These are phyloP conservation scores for Motacilla alba DNA, from an alignment of 2,113 vertebrate genomes.

Conservation along the genomic window DNA sequence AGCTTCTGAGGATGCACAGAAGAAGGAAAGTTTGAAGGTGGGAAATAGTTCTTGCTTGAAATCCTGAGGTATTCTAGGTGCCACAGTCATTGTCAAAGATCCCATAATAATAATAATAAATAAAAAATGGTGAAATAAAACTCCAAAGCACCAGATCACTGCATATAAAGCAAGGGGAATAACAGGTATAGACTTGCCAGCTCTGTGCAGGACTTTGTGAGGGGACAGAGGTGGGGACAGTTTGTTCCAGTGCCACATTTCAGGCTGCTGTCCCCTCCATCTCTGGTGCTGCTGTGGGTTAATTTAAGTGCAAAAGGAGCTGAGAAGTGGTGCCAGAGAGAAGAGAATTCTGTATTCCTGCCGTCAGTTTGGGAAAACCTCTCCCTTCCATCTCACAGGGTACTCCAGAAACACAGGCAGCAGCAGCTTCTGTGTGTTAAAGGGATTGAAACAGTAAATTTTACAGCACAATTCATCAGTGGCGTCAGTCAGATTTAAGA, in stretches of 20 bases:
- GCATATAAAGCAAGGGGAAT: not conserved
- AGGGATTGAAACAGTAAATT: constrained; percentile 44
- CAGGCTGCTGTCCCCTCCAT: not conserved
- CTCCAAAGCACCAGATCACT: not conserved
- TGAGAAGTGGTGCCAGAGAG: not conserved
- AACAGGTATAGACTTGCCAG: not conserved
- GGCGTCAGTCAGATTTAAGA: constrained; percentile 62
- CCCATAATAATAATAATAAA: not conserved
- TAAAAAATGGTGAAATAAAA: not conserved
- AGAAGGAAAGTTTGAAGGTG: not conserved
- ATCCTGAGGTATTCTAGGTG: not conserved
- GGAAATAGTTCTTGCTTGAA: not conserved
- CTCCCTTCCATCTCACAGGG: not conserved
- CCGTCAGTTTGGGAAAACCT: not conserved
- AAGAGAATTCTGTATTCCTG: not conserved
- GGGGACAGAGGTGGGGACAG: not conserved
- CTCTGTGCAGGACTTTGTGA: not conserved
- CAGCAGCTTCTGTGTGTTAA: not conserved
- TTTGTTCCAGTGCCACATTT: not conserved
- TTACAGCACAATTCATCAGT: constrained; percentile 64
- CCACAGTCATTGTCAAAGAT: not conserved
- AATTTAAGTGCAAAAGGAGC: not conserved
- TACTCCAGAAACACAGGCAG: constrained; percentile 32
- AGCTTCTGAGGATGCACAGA: not conserved
- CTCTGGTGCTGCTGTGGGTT: not conserved